A percentile compares a stretch with the other conserved stretches of the same genome.
phyloP scores from a whole-genome alignment of 92 coral and sea anemone species.

The Plumapathes pennacea region DNA sequence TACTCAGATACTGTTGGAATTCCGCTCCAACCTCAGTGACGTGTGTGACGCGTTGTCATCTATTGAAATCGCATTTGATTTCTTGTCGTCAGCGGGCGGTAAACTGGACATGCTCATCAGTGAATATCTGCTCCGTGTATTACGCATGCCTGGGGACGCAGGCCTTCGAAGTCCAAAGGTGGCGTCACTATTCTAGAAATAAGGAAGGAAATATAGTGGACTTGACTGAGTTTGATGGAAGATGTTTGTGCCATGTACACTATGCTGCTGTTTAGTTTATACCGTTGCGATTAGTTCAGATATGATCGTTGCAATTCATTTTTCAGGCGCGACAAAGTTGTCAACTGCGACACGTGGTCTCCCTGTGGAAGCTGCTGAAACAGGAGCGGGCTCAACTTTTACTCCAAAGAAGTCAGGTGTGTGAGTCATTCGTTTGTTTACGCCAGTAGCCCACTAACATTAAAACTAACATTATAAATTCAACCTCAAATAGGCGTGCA shows the following conservation, averaged over 20 bases:
- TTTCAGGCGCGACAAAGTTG: slow-evolving; percentile 73
- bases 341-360: slow-evolving; percentile 68
- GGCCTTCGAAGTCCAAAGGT: slow-evolving; percentile 74
- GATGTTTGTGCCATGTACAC: neutral
- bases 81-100: slow-evolving; percentile 59
- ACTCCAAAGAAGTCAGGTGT: slow-evolving; percentile 38
- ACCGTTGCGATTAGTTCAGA: too few species aligned
- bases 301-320: too few species aligned
- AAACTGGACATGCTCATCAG: slow-evolving; percentile 29
- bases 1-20: slow-evolving; percentile 23
- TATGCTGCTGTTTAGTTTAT: neutral
- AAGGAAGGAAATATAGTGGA: too few species aligned
- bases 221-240: too few species aligned
- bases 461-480: too few species aligned
- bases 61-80: slow-evolving; percentile 51
- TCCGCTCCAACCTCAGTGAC: slow-evolving; percentile 31
- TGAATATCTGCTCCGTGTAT: slow-evolving; percentile 47
- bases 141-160: slow-evolving; percentile 59
- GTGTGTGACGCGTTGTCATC: slow-evolving; percentile 44
- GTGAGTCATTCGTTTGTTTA: too few species aligned
- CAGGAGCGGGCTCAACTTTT: slow-evolving; percentile 63
- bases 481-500: too few species aligned
- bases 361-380: slow-evolving; percentile 74
- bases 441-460: too few species aligned
- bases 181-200: neutral